Percentiles rank a stretch among this genome's conserved stretches.
phyloP scores from a whole-genome alignment of 2,113 vertebrate species.

The Felis catus region F.catus_Fca126_mat1.0 CM031419.1:209349501-209350000 shows the following conservation, averaged over 20 bases:
- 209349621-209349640: conserved; percentile 57
- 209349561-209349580: neutral
- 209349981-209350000: conserved; percentile 78
- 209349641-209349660: conserved; percentile 71
- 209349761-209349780: conserved; percentile 24
- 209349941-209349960: conserved; percentile 73
- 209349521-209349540: neutral
- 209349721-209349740: conserved; percentile 71
- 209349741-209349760: conserved; percentile 65
- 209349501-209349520: neutral
- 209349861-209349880: conserved; percentile 72
- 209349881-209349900: conserved; percentile 69
- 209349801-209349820: conserved; percentile 41
- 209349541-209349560: conserved; percentile 13
- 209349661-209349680: conserved; percentile 63
- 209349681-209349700: conserved; percentile 51
- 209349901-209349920: neutral
- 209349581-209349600: neutral
- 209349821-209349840: conserved; percentile 59
- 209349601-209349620: conserved; percentile 27
- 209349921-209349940: conserved; percentile 63
- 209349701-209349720: conserved; percentile 55
- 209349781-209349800: conserved; percentile 50
- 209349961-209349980: conserved; percentile 77
- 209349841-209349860: conserved; percentile 62